Evolutionary conservation across 2,888 invertebrate species (phyloP).

Genomic region (Spilarctia lutea): DNA sequence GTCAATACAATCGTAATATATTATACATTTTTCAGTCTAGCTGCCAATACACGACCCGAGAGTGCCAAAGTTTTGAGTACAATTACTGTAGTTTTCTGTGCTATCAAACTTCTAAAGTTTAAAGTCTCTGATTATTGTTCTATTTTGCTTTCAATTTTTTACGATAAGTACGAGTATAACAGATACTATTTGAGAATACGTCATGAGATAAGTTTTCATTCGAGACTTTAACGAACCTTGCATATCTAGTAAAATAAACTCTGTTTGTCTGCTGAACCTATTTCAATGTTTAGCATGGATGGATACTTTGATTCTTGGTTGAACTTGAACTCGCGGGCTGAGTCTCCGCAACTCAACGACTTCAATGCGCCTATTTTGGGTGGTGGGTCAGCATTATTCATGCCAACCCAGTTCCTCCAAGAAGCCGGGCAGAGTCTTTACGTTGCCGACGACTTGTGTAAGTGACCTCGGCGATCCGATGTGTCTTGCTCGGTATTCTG

Average conservation of each 20-base stretch:
- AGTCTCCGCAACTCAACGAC: too few relatives aligned
- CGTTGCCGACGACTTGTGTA: too few relatives aligned
- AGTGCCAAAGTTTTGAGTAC: slow-evolving; percentile 48
- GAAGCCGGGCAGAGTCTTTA: too few relatives aligned
- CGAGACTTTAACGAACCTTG: slow-evolving; percentile 16
- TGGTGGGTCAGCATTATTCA: too few relatives aligned
- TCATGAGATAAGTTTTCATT: slow-evolving; percentile 44
- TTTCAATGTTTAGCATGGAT: too few relatives aligned
- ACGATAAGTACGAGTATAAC: slow-evolving; percentile 16
- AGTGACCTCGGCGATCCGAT: too few relatives aligned
- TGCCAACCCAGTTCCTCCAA: too few relatives aligned
- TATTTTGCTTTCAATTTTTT: slow-evolving; percentile 33
- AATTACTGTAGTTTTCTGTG: slow-evolving; percentile 51
- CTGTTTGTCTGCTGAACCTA: too few relatives aligned
- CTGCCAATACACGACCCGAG: slow-evolving; percentile 14
- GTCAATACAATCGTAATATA: not conserved
- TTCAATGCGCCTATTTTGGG: too few relatives aligned
- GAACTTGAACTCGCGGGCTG: too few relatives aligned
- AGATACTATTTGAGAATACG: slow-evolving; percentile 49
- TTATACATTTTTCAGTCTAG: not conserved
- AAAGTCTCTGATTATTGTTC: slow-evolving; percentile 58
- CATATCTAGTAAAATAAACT: slow-evolving; percentile 31
- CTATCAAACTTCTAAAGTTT: slow-evolving; percentile 55
- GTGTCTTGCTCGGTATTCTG: too few relatives aligned
- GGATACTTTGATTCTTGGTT: too few relatives aligned